Percentiles rank a stretch among this genome's conserved stretches.
Evolutionary conservation across 2,113 vertebrate genomes (phyloP).

Genomic region (Heterochromis multidens): DNA sequence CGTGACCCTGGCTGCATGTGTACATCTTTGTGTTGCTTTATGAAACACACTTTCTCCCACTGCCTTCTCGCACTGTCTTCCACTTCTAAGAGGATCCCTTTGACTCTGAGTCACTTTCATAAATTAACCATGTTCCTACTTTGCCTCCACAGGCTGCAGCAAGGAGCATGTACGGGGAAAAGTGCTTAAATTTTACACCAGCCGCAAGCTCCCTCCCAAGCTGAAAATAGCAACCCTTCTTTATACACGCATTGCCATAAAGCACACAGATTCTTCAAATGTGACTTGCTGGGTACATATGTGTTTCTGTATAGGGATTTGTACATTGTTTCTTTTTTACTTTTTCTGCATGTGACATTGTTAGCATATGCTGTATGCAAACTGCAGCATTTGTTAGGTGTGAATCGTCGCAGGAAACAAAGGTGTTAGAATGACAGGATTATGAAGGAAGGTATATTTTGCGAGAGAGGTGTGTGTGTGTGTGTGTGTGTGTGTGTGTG

Average conservation of each 20-base stretch:
- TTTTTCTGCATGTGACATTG: not conserved
- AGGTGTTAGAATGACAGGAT: not conserved
- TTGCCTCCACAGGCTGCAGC: constrained; percentile 20
- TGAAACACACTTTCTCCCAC: not conserved
- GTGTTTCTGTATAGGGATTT: not conserved
- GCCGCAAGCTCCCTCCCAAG: not conserved
- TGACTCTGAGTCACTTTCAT: constrained; percentile 37
- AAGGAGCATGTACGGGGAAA: constrained; percentile 25
- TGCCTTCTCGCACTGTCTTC: not conserved
- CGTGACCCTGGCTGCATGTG: not conserved
- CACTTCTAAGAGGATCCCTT: not conserved
- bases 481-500: not conserved
- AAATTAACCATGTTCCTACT: constrained; percentile 49
- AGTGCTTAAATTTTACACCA: not conserved
- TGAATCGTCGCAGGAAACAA: not conserved
- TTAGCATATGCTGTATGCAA: not conserved
- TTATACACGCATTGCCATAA: constrained; percentile 1
- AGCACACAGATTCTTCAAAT: not conserved
- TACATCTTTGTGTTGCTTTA: not conserved
- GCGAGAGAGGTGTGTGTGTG: not conserved
- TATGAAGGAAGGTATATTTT: not conserved
- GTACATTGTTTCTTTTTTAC: not conserved
- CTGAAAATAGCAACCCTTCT: constrained; percentile 45
- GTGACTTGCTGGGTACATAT: not conserved
- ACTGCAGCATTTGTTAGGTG: not conserved